Conservation (phyloP, 2,888 invertebrate genomes). For the Asteroscopus sphinx region DNA sequence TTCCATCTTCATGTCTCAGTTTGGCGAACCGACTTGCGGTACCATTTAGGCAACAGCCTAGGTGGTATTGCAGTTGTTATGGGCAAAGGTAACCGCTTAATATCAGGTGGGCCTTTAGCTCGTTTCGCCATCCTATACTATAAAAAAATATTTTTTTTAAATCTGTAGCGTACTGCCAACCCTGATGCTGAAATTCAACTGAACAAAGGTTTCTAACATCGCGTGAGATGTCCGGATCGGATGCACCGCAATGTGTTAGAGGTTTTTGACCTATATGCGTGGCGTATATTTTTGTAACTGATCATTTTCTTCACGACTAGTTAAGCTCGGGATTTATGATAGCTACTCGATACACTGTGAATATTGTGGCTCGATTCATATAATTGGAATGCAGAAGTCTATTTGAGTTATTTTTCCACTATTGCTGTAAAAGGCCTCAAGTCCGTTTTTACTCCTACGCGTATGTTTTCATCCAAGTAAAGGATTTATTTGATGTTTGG, state of each 20-base stretch:
- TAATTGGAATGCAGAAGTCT: background rate
- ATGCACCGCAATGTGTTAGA: conserved; percentile 65
- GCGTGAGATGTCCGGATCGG: conserved; percentile 67
- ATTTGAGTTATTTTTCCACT: background rate
- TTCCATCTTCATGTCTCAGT: too few relatives aligned
- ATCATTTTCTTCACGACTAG: conserved; percentile 53
- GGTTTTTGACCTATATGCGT: conserved; percentile 80
- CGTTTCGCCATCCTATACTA: too few relatives aligned
- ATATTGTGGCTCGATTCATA: background rate
- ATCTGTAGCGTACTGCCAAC: conserved; percentile 30
- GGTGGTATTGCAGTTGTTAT: too few relatives aligned
- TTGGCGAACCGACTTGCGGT: too few relatives aligned
- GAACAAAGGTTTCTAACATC: conserved; percentile 62
- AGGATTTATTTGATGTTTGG: conserved; percentile 23
- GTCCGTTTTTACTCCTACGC: conserved; percentile 8
- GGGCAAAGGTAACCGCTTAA: too few relatives aligned
- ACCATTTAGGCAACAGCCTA: too few relatives aligned
- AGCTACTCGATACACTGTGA: conserved; percentile 11
- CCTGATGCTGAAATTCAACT: conserved; percentile 35
- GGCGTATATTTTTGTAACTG: conserved; percentile 67
- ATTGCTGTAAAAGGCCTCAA: conserved; percentile 13
- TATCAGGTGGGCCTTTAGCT: too few relatives aligned
- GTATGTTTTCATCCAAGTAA: conserved; percentile 6
- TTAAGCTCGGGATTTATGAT: conserved; percentile 21
- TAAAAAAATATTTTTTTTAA: too few relatives aligned